Evolutionary conservation across 2,888 invertebrate species (phyloP).

Genomic region (Tachina fera): DNA sequence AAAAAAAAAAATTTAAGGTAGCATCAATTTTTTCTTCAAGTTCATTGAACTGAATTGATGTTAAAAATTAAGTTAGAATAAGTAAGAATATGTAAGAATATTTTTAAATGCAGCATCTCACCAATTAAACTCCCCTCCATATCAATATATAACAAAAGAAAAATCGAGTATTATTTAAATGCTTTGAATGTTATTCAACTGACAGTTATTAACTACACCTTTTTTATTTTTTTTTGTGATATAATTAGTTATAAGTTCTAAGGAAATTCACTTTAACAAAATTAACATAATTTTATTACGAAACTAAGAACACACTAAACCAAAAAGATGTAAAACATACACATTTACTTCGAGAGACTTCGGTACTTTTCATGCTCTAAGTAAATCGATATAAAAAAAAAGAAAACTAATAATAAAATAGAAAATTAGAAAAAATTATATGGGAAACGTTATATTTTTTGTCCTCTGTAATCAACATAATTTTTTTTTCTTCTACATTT

Average conservation of each 20-base stretch:
- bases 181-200: constrained; percentile 28
- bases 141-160: not conserved
- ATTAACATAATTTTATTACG: constrained; percentile 61
- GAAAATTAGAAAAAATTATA: constrained; percentile 73
- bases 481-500: constrained; percentile 50
- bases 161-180: not conserved
- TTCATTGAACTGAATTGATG: constrained; percentile 14
- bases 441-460: constrained; percentile 78
- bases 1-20: too few relatives aligned
- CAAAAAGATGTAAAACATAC: constrained; percentile 4
- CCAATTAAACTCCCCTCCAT: not conserved
- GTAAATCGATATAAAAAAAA: constrained; percentile 18
- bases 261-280: constrained; percentile 39
- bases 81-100: not conserved
- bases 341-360: constrained; percentile 24
- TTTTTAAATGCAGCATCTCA: not conserved
- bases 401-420: constrained; percentile 3
- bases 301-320: constrained; percentile 2
- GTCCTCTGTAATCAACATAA: constrained; percentile 66
- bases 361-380: constrained; percentile 22
- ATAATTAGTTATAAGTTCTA: constrained; percentile 58
- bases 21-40: not conserved
- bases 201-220: constrained; percentile 61
- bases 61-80: too few relatives aligned
- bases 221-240: constrained; percentile 24